Evolutionary conservation across 2,113 vertebrate genomes (phyloP), one percentile per base, ranked within the genome.

Genomic region (Pholis gunnellus): DNA sequence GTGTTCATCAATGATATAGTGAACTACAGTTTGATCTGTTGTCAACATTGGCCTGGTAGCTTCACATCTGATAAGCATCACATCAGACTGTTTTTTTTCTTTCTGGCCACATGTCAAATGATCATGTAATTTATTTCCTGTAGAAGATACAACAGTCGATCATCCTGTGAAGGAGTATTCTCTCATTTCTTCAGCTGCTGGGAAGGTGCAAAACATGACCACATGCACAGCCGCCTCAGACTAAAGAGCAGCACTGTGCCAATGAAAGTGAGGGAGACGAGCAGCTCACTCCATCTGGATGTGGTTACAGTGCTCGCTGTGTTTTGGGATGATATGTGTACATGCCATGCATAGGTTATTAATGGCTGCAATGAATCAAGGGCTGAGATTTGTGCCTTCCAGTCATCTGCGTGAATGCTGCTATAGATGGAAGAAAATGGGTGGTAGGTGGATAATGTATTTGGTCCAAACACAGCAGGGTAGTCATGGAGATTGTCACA

Each of bases 231-330:
- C 65, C 59, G 77, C 50, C 66, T 36, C 11, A 20, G 48, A 76
- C 56, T 42, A 73, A 74, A 34, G 77, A 60, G 80, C 64, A 64
- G 78, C 78, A 13, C 60, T 18, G 4, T 79, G 66, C 48, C 31
- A n/a, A 0, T 61, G n/a, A 40, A 67, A 61, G 57, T 25, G 61
- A 63, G 40, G 57, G 54, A 84, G 81, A 79, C 57, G 14, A 71
- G 81, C n/a, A 46, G 74, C 73, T 40, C 44, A 0, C 5, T 71
- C 40, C 92, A 92, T 93, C 92, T 94, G 93, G 86, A 89, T 67
- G 40, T 83, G 69, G 82, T 94, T 94, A 89, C 5, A 25, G 25
- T n/a, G 63, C 61, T 57, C 34, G 74, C 71, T 87, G 78, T 72
- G 83, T 86, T 80, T 48, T 13, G 72, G 67, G 67, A 86, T 77